Conservation (phyloP, 1,140 invertebrate genomes). For the Drosophila nikananu region DNA sequence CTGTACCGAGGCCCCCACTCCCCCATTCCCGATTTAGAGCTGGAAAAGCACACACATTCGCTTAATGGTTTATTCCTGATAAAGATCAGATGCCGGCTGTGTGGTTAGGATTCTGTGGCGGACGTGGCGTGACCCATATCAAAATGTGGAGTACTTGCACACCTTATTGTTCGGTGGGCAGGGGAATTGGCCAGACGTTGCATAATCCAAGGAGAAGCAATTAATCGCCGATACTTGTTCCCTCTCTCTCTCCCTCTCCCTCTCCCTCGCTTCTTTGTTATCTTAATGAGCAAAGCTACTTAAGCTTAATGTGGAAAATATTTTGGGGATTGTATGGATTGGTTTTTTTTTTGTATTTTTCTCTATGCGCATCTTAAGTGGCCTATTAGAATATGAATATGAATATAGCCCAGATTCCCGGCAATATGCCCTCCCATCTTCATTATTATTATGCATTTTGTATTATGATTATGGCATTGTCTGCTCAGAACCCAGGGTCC, state of each 20-base stretch:
- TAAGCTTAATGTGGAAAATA: conserved; percentile 70
- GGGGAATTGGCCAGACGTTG: conserved; percentile 38
- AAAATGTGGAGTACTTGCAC: conserved; percentile 53
- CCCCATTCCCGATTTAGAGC: conserved; percentile 27
- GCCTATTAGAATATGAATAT: conserved; percentile 75
- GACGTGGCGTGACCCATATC: conserved; percentile 52
- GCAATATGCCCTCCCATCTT: conserved; percentile 29
- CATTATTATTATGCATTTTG: conserved; percentile 50
- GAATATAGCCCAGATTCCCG: conserved; percentile 36
- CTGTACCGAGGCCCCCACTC: not conserved
- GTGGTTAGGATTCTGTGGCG: conserved; percentile 21
- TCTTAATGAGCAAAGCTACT: conserved; percentile 75
- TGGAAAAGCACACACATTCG: conserved; percentile 28
- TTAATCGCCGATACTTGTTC: conserved; percentile 52
- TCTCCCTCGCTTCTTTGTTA: conserved; percentile 20
- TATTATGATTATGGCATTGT: conserved; percentile 71
- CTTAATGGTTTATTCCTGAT: conserved; percentile 65
- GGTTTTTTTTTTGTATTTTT: conserved; percentile 31
- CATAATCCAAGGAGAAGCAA: conserved; percentile 59
- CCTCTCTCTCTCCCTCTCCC: not conserved
- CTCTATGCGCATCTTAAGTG: conserved; percentile 61
- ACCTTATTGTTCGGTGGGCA: conserved; percentile 32
- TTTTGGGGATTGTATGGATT: conserved; percentile 58
- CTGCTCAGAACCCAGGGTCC: conserved; percentile 7
- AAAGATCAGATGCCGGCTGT: conserved; percentile 63